Conservation (phyloP, 30 jellyfish, hydroid and myxozoan species). For the Pseudorhiza aurosa region DNA sequence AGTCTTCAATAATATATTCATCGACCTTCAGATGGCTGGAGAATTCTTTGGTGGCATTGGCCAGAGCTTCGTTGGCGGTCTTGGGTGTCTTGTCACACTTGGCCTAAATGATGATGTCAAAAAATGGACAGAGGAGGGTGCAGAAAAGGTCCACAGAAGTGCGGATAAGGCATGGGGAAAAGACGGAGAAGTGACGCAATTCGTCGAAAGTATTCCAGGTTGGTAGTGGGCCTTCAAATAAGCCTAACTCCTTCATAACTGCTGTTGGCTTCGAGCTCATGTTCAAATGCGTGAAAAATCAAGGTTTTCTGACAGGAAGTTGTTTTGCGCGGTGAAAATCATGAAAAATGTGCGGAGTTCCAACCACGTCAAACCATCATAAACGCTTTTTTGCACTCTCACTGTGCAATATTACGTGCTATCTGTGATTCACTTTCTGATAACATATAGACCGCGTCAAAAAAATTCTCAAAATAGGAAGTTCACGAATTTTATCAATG, state of each 20-base stretch:
- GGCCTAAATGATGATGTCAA: slow-evolving; percentile 36
- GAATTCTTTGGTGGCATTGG: slow-evolving; percentile 35
- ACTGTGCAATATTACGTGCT: too few species aligned
- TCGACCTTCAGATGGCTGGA: slow-evolving; percentile 48
- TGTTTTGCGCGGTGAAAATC: too few species aligned
- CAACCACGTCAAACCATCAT: too few species aligned
- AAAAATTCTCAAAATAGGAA: too few species aligned
- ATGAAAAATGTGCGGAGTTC: too few species aligned
- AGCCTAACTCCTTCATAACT: background rate
- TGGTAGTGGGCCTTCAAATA: background rate
- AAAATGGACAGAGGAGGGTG: slow-evolving; percentile 52
- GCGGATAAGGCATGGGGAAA: slow-evolving; percentile 64
- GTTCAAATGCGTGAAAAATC: background rate
- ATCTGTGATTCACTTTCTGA: too few species aligned
- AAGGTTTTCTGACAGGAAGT: background rate
- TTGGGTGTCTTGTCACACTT: slow-evolving; percentile 19
- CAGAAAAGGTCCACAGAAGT: background rate
- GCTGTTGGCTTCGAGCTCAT: background rate
- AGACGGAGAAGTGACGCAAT: slow-evolving; percentile 53
- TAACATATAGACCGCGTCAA: too few species aligned
- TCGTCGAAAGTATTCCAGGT: slow-evolving; percentile 52
- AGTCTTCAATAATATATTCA: background rate
- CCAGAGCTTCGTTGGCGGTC: slow-evolving; percentile 40
- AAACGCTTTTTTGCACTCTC: too few species aligned
- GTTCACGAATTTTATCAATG: too few species aligned